Evolutionary conservation across 2,113 vertebrate genomes (phyloP).

Genomic region (Cynoglossus semilaevis): DNA sequence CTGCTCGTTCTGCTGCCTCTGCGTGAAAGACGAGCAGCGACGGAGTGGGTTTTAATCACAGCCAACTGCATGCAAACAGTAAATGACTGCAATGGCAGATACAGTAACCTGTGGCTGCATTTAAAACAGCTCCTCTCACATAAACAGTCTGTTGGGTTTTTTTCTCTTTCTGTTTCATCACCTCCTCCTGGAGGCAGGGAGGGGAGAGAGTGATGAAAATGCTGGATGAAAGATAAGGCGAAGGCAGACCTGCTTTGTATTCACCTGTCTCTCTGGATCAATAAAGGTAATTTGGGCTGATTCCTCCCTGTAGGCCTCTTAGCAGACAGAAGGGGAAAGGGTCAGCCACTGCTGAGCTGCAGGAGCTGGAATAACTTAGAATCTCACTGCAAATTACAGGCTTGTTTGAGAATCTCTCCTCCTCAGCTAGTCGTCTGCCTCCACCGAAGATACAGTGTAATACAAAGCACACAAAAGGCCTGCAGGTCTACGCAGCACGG

Average conservation of each 20-base stretch:
- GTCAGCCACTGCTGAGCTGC: constrained; percentile 72
- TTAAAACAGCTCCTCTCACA: constrained; percentile 22
- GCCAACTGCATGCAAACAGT: constrained; percentile 49
- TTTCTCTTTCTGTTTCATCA: constrained; percentile 24
- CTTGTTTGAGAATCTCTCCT: constrained; percentile 63
- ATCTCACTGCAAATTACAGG: constrained; percentile 70
- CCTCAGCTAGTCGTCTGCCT: constrained; percentile 45
- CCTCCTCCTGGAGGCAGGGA: constrained; percentile 17
- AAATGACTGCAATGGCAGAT: constrained; percentile 53
- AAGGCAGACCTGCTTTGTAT: constrained; percentile 71
- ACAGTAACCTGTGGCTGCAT: constrained; percentile 35
- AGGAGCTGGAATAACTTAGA: constrained; percentile 75
- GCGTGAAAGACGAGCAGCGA: constrained; percentile 51
- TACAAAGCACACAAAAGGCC: constrained; percentile 20
- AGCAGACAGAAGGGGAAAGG: constrained; percentile 72
- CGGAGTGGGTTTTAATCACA: constrained; percentile 60
- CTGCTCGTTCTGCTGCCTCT: constrained; percentile 21
- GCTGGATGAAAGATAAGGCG: constrained; percentile 43
- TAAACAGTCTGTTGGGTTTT: constrained; percentile 9
- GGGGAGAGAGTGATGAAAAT: constrained; percentile 42
- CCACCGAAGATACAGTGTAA: constrained; percentile 20
- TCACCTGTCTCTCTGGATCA: constrained; percentile 80
- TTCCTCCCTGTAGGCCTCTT: constrained; percentile 75
- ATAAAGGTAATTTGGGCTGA: constrained; percentile 78
- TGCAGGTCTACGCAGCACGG: not conserved